Evolutionary conservation across 2,888 invertebrate species (phyloP), one percentile per base, ranked within the genome.

Genomic region (Heterodera filipjevi): DNA sequence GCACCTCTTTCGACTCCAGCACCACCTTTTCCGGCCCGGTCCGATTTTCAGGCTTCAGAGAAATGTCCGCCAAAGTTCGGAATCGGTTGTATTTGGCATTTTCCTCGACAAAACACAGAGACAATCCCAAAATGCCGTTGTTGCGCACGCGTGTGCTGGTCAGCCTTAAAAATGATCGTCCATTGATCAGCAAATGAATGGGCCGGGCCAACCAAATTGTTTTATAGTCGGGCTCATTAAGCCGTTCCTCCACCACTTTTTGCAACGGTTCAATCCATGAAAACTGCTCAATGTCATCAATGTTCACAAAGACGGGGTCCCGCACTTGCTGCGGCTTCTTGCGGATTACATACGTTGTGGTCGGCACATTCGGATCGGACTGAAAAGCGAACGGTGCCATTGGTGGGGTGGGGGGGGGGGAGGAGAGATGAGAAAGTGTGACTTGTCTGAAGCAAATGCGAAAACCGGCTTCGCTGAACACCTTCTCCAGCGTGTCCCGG

Each of bases 41-140:
- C 64, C 88, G 83, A 72, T 80, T 82, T 59, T 82, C 77, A 71
- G 83, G 82, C 70, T 86, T 83, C 14, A 87, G 81, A 33, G 86
- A 87, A 81, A 89, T 87, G 75, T 89, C 89, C 72, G 85, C 81
- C 68, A 88, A 71, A 3, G 86, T 83, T 71, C 89, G 87, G 87
- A 89, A 87, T 14, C 89, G 86, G 81, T 89, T 89, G 32, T 81
- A 79, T 81, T 87, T 88, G 77, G 87, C 77, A 75, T 89, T 87
- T 82, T 89, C 89, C 78, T 88, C 89, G 30, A 85, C 84, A 79
- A 98, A 92, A 90, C 98, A 99, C 89, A 95, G 94, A 87, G 94
- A 93, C 89, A 98, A 92, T 71, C 98, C 98, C 78, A 96, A 91
- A 82, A 94, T 92, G 22, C 98, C 97, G 89, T 92, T 92, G 39